Evolutionary conservation across 2,888 invertebrate genomes (phyloP).

Genomic region (Oxycera nigricornis): DNA sequence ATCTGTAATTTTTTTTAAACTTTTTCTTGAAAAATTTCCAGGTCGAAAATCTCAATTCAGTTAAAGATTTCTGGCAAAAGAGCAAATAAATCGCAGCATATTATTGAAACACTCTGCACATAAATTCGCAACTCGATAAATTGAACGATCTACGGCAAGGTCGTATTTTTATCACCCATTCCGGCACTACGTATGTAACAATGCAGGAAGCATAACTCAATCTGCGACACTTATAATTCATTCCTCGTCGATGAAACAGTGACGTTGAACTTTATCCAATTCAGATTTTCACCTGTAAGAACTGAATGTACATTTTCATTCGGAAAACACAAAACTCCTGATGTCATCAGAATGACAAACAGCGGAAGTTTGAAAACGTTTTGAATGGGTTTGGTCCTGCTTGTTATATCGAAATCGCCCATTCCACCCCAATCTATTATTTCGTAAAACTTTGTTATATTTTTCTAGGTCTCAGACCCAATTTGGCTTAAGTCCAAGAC

Average conservation of each 20-base stretch:
- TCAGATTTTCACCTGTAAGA: neutral
- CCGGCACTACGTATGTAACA: no score
- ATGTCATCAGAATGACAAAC: constrained; percentile 5
- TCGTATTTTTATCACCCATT: no score
- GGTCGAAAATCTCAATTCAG: no score
- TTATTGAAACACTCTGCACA: no score
- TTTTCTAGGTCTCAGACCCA: neutral
- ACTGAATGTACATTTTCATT: neutral
- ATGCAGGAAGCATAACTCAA: neutral
- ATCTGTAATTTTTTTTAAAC: no score
- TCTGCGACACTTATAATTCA: neutral
- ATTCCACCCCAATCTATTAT: neutral
- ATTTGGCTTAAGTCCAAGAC: constrained; percentile 1
- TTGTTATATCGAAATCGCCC: neutral
- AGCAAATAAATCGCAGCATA: no score
- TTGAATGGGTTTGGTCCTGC: constrained; percentile 3
- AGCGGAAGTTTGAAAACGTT: neutral
- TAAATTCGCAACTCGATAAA: no score
- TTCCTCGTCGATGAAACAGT: neutral
- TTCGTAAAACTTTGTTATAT: neutral
- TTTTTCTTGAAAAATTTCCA: no score
- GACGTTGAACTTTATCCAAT: neutral
- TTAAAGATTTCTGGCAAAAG: no score
- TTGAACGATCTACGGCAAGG: no score
- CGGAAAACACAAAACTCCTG: neutral